Percentiles rank a stretch among this genome's conserved stretches.
Conservation (phyloP, 2,888 invertebrate species). For the Notocelia uddmanniana region DNA sequence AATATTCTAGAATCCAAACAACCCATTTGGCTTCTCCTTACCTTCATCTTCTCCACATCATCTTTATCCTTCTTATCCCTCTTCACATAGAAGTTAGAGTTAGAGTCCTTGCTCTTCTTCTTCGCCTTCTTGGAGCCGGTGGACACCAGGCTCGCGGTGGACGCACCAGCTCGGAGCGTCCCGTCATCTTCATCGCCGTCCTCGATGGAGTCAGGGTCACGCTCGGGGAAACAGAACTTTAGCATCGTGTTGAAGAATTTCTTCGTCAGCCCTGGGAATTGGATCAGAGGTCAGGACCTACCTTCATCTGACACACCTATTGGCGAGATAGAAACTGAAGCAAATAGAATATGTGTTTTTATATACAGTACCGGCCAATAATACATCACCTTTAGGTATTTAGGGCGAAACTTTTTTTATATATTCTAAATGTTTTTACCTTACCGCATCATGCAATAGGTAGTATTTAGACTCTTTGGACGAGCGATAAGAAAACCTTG, state of each 20-base stretch:
- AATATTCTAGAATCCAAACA: neutral
- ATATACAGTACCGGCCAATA: no score
- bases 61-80: conserved; percentile 94
- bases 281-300: no score
- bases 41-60: conserved; percentile 99
- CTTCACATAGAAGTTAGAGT: conserved; percentile 95
- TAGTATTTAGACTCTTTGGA: no score
- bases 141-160: conserved; percentile 70
- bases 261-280: conserved; percentile 91
- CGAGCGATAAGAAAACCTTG: no score
- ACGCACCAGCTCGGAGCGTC: conserved; percentile 70
- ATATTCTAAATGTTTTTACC: no score
- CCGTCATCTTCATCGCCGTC: conserved; percentile 83
- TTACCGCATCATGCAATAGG: no score
- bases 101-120: conserved; percentile 90
- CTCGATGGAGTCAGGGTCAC: conserved; percentile 94
- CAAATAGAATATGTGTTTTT: no score
- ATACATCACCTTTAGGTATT: no score
- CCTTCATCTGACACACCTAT: no score
- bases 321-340: no score
- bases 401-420: no score
- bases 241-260: conserved; percentile 99
- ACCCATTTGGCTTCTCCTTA: conserved; percentile 54
- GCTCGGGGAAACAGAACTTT: conserved; percentile 98
- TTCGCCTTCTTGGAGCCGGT: conserved; percentile 82